Percentiles rank a stretch among this genome's conserved stretches.
Conservation (phyloP, 2,113 vertebrate genomes). For the Tamias sibiricus region DNA sequence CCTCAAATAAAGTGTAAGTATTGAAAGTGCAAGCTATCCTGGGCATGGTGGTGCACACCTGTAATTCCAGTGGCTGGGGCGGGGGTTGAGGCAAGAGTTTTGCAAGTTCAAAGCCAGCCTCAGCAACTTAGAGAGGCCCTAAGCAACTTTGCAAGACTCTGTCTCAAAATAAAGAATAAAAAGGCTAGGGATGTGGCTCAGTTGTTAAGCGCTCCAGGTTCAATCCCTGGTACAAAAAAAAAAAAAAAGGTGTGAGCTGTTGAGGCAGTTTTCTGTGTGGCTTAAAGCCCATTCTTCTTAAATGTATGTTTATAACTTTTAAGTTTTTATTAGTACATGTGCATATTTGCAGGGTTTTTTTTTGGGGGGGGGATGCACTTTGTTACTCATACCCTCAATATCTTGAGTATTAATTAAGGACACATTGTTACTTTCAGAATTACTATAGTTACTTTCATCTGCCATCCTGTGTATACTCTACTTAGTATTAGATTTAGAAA, state of each 20-base stretch:
- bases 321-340: not conserved
- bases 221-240: no score
- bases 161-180: no score
- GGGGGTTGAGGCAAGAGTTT: no score
- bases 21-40: not conserved
- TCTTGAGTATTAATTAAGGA: not conserved
- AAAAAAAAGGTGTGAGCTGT: no score
- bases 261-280: not conserved
- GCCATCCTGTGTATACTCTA: not conserved
- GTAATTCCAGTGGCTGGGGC: no score
- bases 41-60: no score
- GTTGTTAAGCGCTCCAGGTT: no score
- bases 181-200: no score
- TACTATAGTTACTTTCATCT: not conserved
- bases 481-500: not conserved
- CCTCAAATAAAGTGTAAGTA: not conserved
- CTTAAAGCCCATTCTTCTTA: not conserved
- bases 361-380: not conserved
- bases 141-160: no score
- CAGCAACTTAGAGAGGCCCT: no score
- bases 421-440: slow-evolving; percentile 21
- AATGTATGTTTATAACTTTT: not conserved
- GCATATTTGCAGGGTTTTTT: not conserved
- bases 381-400: not conserved
- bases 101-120: no score